Base-by-base conservation (phyloP, 2,888 invertebrate species). In the Hylaea fasciaria region DNA sequence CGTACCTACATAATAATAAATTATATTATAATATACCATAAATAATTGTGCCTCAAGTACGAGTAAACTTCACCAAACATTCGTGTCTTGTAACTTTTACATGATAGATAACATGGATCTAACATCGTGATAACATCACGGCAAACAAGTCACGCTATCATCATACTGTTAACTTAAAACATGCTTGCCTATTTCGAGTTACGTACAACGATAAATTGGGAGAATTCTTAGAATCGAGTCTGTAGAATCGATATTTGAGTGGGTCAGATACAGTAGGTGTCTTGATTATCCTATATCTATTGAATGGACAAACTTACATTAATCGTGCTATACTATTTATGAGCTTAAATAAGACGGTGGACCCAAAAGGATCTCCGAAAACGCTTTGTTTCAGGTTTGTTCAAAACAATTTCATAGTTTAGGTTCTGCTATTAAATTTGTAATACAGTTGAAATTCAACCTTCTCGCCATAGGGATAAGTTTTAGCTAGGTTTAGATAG, bases 101-200 rank as follows among this genome's bases (percentile, higher is more conserved):
- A 29, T 40, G 12, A 35, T 17, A 8, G 43, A 37, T 53, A 45
- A 39, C 45, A 13, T 12, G n/a, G 12, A 12, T 39, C 22, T 46
- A 54, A 46, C 14, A 7, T 37, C 9, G 14, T 40, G 46, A 54
- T 54, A 47, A 14, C 39, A 53, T 46, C n/a, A 17, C 13, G 0
- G 14, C 28, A 47, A 39, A 16, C 40, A 53, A 53, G 46, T 54
- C 39, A 54, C 54, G 46, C 46, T 46, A 40, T 40, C 29, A 53
- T 46, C 37, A 35, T 39, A 32, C 14, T 14, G 46, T 39, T 54
- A 16, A 40, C 32, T 54, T 47, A 8, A 17, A 39, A 14, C 17
- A 17, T 32, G 32, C 44, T 32, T 13, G 13, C 22, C 32, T 5
- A 10, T 46, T 46, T 56, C 49, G 57, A 44, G 28, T 50, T 14